Conservation (phyloP, 1,140 invertebrate genomes). For the Procambarus virginalis region DNA sequence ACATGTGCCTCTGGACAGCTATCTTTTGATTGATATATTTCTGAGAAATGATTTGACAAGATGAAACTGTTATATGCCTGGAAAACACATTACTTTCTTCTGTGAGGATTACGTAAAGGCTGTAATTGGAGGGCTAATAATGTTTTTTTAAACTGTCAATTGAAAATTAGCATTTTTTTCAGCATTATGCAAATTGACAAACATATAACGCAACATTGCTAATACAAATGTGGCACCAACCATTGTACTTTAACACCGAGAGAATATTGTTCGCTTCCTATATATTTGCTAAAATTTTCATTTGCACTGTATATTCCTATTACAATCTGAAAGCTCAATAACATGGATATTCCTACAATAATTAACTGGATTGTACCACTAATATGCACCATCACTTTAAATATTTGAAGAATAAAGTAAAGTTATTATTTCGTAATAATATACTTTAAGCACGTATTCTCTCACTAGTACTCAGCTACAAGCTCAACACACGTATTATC, state of each 20-base stretch:
- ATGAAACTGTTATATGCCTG: not conserved
- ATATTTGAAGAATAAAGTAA: not conserved
- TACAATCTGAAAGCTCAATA: not conserved
- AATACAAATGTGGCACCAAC: not conserved
- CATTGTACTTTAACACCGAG: not conserved
- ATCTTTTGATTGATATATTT: slow-evolving; percentile 48
- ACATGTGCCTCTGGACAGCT: slow-evolving; percentile 47
- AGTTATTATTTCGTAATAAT: not conserved
- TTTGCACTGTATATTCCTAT: not conserved
- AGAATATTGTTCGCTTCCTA: too few species aligned
- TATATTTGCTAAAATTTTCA: not conserved
- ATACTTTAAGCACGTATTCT: not conserved
- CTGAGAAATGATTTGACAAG: not conserved
- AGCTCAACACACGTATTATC: not conserved
- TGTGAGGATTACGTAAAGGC: slow-evolving; percentile 24
- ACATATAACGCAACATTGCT: not conserved
- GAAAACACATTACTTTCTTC: slow-evolving; percentile 11
- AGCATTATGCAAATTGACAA: not conserved
- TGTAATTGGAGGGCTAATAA: slow-evolving; percentile 43
- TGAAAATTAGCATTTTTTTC: not conserved
- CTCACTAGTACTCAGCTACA: not conserved
- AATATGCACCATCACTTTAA: not conserved
- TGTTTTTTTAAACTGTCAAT: slow-evolving; percentile 16
- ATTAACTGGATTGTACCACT: not conserved
- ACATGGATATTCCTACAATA: not conserved